Base-by-base conservation (phyloP, 1,140 invertebrate genomes). In the Meloidogyne floridensis region DNA sequence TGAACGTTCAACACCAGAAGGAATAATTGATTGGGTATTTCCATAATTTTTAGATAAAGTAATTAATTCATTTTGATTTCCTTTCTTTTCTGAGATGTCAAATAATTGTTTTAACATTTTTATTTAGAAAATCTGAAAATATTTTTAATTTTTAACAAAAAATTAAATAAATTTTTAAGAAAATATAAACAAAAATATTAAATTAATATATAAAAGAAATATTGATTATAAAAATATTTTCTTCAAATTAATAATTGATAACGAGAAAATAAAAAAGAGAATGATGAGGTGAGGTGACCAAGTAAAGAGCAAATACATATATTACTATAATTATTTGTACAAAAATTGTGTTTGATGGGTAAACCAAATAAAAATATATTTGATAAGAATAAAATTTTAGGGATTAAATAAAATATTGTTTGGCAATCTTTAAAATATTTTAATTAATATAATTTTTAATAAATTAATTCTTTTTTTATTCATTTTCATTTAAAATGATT, bases 41-140 rank as follows among this genome's bases (percentile, higher is more conserved):
- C 80, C 82, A 77, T 82, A 83, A 71, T 73, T 83, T 13, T 69
- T 71, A 10, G 82, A 82, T 18, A 83, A 56, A 65, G 82, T 83
- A 32, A 82, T 51, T 32, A 83, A 18, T 2, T 82, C 13, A 72
- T 84, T 81, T 77, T 81, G 82, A 43, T 32, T 56, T 9, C 80
- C 82, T 42, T 80, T 84, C 20, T 81, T 75, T 18, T 83, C 82
- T 18, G 80, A 82, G 4, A 71, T 54, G 9, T 79, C 77, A 79
- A 79, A 79, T 18, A 79, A 71, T 70, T 74, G 65, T 53, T 82
- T 82, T 9, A 75, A 20, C 81, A 82, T 82, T 83, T 8, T 54
- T 32, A 32, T 10, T 15, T 13, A 18, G 6, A n/a, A 20, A 74
- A 43, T n/a, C 11, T 75, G 42, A 75, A 80, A 76, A 72, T 72